phyloP scores from a whole-genome alignment of 2,888 invertebrate species.

The Dicyrtoma fusca region DNA sequence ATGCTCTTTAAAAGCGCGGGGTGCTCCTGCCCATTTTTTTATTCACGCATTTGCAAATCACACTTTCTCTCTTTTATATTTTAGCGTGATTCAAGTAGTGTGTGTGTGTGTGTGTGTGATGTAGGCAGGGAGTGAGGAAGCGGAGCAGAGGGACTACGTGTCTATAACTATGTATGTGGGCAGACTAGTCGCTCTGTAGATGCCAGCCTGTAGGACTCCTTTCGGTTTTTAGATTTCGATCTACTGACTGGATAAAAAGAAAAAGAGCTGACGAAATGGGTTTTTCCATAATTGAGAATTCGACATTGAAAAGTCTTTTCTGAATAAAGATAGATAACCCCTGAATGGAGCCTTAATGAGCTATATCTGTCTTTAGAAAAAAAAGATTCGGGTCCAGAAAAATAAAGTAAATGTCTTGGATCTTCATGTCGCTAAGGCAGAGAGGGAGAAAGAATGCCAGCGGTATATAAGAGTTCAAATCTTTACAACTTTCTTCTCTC shows the following conservation, averaged over 20 bases:
- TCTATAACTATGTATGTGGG: too few relatives aligned
- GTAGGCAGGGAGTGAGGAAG: too few relatives aligned
- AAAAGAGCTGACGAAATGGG: constrained; percentile 18
- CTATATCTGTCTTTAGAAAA: constrained; percentile 36
- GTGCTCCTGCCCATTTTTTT: too few relatives aligned
- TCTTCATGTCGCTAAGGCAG: not conserved
- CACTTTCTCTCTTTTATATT: too few relatives aligned
- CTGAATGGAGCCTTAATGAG: constrained; percentile 56
- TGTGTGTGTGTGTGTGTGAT: not conserved
- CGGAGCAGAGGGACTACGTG: too few relatives aligned
- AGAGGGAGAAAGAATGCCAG: constrained; percentile 1
- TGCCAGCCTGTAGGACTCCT: too few relatives aligned
- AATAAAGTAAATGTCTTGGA: not conserved
- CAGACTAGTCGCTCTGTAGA: too few relatives aligned
- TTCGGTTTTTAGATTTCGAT: constrained; percentile 6
- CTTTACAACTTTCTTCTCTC: constrained; percentile 15
- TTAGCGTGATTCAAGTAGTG: too few relatives aligned
- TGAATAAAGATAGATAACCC: constrained; percentile 55
- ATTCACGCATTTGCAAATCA: too few relatives aligned
- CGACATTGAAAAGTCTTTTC: constrained; percentile 22
- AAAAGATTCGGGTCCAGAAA: not conserved
- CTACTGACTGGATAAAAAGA: not conserved
- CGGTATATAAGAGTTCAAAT: constrained; percentile 8
- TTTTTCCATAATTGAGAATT: constrained; percentile 52
- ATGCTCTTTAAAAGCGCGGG: too few relatives aligned